Evolutionary conservation across 2,888 invertebrate species (phyloP).

Genomic region (Hirtodrosophila alboralis): DNA sequence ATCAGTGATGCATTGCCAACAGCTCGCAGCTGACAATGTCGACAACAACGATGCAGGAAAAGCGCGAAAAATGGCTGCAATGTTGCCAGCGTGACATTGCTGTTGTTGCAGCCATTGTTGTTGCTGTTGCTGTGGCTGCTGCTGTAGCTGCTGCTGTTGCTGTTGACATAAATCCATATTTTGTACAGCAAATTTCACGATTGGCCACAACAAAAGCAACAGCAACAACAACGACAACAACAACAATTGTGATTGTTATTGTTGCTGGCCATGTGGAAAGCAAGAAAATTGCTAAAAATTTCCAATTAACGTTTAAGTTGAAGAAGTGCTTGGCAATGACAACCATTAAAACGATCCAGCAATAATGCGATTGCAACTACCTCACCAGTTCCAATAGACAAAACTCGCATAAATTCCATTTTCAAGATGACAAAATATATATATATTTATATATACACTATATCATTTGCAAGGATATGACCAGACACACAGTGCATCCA

Average conservation of each 20-base stretch:
- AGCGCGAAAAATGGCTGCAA: conserved; percentile 66
- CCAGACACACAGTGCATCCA: conserved; percentile 39
- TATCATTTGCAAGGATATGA: conserved; percentile 15
- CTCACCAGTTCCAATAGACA: conserved; percentile 27
- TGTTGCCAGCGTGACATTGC: conserved; percentile 54
- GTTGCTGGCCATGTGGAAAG: conserved; percentile 44
- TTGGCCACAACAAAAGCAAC: conserved; percentile 50
- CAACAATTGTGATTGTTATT: too few relatives aligned
- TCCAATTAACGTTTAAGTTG: conserved; percentile 74
- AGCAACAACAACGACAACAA: conserved; percentile 7
- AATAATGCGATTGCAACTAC: conserved; percentile 9
- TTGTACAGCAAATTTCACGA: conserved; percentile 72
- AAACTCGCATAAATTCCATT: conserved; percentile 70
- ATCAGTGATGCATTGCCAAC: conserved; percentile 80
- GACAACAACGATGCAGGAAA: conserved; percentile 51
- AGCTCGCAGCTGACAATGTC: conserved; percentile 69
- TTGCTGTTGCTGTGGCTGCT: conserved; percentile 10
- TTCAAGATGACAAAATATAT: conserved; percentile 72
- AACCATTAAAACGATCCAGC: conserved; percentile 9
- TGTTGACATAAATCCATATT: conserved; percentile 79
- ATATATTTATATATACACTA: too few relatives aligned
- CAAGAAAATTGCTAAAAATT: conserved; percentile 69
- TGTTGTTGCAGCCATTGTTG: conserved; percentile 11
- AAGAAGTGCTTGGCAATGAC: conserved; percentile 37
- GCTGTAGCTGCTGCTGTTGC: conserved; percentile 30